Percentiles rank a stretch among this genome's conserved stretches.
These are phyloP conservation scores for Branchellion lobata DNA, from an alignment of 2,888 invertebrate species.

Conservation along the genomic window DNA sequence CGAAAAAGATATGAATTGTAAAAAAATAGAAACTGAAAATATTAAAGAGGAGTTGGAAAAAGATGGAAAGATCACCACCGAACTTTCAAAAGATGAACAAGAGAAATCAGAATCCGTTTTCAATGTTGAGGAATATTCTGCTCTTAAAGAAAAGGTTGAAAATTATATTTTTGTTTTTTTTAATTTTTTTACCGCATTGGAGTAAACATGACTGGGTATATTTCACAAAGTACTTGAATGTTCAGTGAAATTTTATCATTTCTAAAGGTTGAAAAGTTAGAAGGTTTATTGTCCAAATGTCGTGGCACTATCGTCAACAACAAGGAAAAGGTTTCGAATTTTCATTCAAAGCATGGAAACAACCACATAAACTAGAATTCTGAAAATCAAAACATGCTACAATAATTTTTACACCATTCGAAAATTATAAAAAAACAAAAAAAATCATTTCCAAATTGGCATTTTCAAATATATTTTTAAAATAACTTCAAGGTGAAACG, in stretches of 20 bases:
- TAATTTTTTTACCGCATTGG: too few species aligned
- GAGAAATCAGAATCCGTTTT: neutral
- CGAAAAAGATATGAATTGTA: neutral
- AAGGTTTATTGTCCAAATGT: constrained; percentile 63
- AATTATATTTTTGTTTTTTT: too few species aligned
- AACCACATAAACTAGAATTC: too few species aligned
- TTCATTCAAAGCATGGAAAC: too few species aligned
- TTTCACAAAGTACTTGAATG: neutral
- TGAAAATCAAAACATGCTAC: too few species aligned
- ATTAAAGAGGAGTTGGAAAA: neutral
- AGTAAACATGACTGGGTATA: too few species aligned
- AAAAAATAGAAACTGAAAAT: neutral
- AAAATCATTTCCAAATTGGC: too few species aligned
- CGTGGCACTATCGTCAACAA: constrained; percentile 66
- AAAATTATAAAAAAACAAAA: too few species aligned
- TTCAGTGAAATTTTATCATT: neutral
- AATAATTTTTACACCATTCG: too few species aligned
- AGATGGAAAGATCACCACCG: neutral
- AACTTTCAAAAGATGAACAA: neutral
- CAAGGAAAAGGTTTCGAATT: constrained; percentile 62
- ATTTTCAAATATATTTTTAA: too few species aligned
- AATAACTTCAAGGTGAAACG: neutral
- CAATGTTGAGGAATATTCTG: neutral
- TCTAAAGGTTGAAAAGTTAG: constrained; percentile 38
- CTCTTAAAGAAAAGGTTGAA: neutral